A percentile compares a stretch with the other conserved stretches of the same genome.
Evolutionary conservation across 35 echinoderm and acorn worm genomes (phyloP).

Genomic region (Patiria miniata): DNA sequence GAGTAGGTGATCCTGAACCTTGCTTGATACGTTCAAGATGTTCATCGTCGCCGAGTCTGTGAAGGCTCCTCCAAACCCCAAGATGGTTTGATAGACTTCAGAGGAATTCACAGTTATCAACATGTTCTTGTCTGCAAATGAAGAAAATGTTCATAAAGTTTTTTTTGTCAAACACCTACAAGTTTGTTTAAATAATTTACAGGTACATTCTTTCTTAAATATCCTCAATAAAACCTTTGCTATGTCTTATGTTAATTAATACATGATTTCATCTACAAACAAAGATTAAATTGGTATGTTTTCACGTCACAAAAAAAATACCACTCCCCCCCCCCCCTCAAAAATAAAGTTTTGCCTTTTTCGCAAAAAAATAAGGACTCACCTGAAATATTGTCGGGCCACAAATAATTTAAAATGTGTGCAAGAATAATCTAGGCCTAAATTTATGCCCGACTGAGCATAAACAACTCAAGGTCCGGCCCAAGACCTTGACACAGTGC

Average conservation of each 20-base stretch:
- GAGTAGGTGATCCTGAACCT: constrained; percentile 78
- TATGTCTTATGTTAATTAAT: background rate
- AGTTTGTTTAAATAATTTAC: background rate
- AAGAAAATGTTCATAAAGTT: background rate
- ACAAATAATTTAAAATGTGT: too few species aligned
- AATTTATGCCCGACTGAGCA: too few species aligned
- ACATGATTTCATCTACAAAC: background rate
- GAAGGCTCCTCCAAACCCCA: constrained; percentile 97
- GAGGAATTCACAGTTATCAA: constrained; percentile 11
- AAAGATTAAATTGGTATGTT: too few species aligned
- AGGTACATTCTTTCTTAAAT: background rate
- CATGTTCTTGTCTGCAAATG: background rate
- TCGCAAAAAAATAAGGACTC: too few species aligned
- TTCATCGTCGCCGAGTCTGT: constrained; percentile 91
- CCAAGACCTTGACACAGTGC: too few species aligned
- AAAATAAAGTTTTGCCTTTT: too few species aligned
- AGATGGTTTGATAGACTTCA: constrained; percentile 59
- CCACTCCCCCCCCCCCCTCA: too few species aligned
- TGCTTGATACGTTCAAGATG: constrained; percentile 77
- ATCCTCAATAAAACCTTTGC: background rate
- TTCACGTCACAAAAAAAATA: too few species aligned
- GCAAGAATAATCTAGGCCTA: too few species aligned
- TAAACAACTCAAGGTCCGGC: too few species aligned
- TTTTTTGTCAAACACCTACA: background rate
- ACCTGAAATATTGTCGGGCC: too few species aligned